Conservation (phyloP, 2,888 invertebrate species). For the Lagria hirta region DNA sequence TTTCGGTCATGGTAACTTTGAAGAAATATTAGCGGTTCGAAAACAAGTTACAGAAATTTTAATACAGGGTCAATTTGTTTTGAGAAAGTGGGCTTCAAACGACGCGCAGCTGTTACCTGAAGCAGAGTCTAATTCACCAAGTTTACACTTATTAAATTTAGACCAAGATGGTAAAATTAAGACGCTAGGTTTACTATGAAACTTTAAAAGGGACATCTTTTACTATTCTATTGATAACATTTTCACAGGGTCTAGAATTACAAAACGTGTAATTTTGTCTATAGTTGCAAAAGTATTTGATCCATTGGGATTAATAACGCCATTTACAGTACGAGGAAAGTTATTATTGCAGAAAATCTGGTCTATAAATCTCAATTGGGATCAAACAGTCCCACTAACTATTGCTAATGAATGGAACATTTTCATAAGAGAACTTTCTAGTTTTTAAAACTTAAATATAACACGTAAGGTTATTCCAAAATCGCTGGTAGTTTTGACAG, state of each 20-base stretch:
- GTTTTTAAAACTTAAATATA: conserved; percentile 11
- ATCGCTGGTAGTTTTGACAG: conserved; percentile 4
- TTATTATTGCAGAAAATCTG: conserved; percentile 22
- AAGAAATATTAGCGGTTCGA: too few relatives aligned
- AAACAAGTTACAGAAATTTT: too few relatives aligned
- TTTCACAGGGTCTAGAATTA: background rate
- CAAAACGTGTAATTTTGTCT: conserved; percentile 23
- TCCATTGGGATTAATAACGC: conserved; percentile 17
- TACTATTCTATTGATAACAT: background rate
- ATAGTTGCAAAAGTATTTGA: conserved; percentile 20
- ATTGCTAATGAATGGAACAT: conserved; percentile 12
- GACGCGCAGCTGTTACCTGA: too few relatives aligned
- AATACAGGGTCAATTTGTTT: too few relatives aligned
- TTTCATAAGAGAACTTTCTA: conserved; percentile 9
- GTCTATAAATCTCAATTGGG: conserved; percentile 15
- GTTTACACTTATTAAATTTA: too few relatives aligned
- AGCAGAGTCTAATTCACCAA: too few relatives aligned
- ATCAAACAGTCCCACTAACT: background rate
- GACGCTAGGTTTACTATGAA: conserved; percentile 10
- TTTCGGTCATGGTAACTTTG: too few relatives aligned
- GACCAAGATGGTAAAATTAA: too few relatives aligned
- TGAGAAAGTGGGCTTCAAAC: too few relatives aligned
- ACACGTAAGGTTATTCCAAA: conserved; percentile 11
- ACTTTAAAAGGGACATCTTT: background rate
- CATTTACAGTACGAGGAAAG: conserved; percentile 16